Conservation (phyloP, 2,888 invertebrate genomes). For the Salpingus planirostris region DNA sequence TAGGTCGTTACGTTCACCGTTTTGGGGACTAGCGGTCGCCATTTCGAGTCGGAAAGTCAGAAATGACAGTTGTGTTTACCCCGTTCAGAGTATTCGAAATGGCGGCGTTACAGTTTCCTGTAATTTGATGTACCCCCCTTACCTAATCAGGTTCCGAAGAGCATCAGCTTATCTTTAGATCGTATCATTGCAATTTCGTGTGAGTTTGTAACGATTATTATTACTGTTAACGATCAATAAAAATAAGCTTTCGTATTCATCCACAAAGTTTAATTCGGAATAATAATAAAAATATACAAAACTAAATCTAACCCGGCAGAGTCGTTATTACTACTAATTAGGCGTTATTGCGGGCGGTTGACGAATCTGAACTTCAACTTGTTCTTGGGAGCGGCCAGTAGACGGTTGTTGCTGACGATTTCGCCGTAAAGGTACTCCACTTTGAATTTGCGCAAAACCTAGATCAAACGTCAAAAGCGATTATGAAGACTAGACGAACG, state of each 20-base stretch:
- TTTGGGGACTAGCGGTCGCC: too few relatives aligned
- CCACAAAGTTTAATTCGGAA: constrained; percentile 7
- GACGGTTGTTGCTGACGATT: constrained; percentile 47
- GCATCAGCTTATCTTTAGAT: too few relatives aligned
- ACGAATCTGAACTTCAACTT: constrained; percentile 56
- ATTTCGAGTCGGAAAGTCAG: too few relatives aligned
- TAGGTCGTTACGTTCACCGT: too few relatives aligned
- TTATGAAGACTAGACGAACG: background rate
- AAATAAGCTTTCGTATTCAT: constrained; percentile 17
- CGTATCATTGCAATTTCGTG: constrained; percentile 20
- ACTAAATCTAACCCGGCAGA: background rate
- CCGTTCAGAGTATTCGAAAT: too few relatives aligned
- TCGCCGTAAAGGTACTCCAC: constrained; percentile 61
- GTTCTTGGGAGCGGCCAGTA: constrained; percentile 52
- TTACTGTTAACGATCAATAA: constrained; percentile 18
- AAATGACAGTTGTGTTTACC: too few relatives aligned
- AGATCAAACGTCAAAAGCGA: constrained; percentile 17
- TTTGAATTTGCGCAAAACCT: constrained; percentile 53
- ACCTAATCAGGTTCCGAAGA: too few relatives aligned
- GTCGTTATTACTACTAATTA: background rate
- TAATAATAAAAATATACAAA: background rate
- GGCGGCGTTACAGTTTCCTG: too few relatives aligned
- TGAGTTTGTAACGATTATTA: constrained; percentile 18
- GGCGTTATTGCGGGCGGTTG: constrained; percentile 40
- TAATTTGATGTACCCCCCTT: too few relatives aligned